A percentile compares a stretch with the other conserved stretches of the same genome.
Conservation (phyloP, 2,888 invertebrate genomes). For the Doris montereyensis region DNA sequence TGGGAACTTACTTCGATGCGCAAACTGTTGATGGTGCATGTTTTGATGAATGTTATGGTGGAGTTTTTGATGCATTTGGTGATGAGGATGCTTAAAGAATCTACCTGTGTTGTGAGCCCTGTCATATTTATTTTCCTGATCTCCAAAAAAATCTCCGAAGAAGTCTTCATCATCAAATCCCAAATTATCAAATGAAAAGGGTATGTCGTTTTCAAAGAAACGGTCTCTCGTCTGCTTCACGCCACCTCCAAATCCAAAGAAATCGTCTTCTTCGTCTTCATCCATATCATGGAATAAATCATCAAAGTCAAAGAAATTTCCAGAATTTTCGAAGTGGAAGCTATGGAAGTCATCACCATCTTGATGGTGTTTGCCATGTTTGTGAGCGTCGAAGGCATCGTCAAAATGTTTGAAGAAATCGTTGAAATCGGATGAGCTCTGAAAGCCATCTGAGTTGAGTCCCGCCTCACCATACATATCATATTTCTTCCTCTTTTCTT, state of each 20-base stretch:
- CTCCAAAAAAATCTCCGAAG: constrained; percentile 20
- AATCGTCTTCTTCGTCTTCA: constrained; percentile 45
- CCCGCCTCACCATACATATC: constrained; percentile 72
- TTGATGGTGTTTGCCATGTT: constrained; percentile 48
- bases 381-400: constrained; percentile 55
- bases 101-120: not conserved
- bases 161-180: constrained; percentile 23
- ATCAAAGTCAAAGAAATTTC: constrained; percentile 69
- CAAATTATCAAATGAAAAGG: constrained; percentile 37
- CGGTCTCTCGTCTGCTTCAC: not conserved
- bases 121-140: constrained; percentile 8
- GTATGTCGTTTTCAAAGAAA: constrained; percentile 18
- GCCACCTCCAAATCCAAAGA: constrained; percentile 7
- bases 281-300: constrained; percentile 69
- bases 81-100: constrained; percentile 8
- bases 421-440: constrained; percentile 67
- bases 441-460: constrained; percentile 51
- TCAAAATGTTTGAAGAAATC: constrained; percentile 73
- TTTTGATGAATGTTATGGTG: constrained; percentile 26
- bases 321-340: constrained; percentile 46
- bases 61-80: not conserved
- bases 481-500: constrained; percentile 73
- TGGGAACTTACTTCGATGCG: not conserved
- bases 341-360: constrained; percentile 46
- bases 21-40: not conserved